These are phyloP conservation scores for Metopia argyrocephala DNA, from an alignment of 2,888 invertebrate species.

Conservation along the genomic window DNA sequence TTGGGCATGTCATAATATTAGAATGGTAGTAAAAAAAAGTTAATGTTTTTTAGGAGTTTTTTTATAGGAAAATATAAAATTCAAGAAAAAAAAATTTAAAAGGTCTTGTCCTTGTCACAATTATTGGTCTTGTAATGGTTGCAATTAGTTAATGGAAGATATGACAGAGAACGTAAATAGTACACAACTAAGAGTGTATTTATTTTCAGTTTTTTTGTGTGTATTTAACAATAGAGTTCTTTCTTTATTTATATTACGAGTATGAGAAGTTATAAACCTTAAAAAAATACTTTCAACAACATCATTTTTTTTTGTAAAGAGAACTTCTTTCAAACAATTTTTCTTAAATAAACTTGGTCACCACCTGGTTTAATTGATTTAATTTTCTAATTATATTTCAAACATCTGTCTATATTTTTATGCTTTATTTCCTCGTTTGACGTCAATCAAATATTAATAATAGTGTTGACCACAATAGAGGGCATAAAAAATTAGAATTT, in stretches of 20 bases:
- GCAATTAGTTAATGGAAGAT: constrained; percentile 63
- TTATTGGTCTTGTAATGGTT: constrained; percentile 6
- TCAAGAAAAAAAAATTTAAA: constrained; percentile 28
- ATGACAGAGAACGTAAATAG: background rate
- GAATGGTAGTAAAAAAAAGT: constrained; percentile 29
- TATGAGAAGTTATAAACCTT: no score
- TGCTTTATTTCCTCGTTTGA: background rate
- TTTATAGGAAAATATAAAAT: constrained; percentile 27
- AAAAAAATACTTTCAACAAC: no score
- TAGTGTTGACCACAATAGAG: constrained; percentile 51
- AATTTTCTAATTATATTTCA: constrained; percentile 59
- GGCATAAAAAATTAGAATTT: constrained; percentile 16
- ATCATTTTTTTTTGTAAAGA: background rate
- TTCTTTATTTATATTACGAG: constrained; percentile 18
- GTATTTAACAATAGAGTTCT: constrained; percentile 43
- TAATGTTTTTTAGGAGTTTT: constrained; percentile 16
- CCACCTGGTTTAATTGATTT: constrained; percentile 57
- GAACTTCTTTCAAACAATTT: background rate
- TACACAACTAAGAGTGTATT: background rate
- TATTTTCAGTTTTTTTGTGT: constrained; percentile 15
- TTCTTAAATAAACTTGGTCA: background rate
- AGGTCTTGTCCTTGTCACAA: constrained; percentile 18
- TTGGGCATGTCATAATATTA: background rate
- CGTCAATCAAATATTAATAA: constrained; percentile 61
- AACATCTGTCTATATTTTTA: constrained; percentile 56